These are phyloP conservation scores for Sebastes steindachneri DNA, from an alignment of 2,797 vertebrate species.

Conservation along the genomic window DNA sequence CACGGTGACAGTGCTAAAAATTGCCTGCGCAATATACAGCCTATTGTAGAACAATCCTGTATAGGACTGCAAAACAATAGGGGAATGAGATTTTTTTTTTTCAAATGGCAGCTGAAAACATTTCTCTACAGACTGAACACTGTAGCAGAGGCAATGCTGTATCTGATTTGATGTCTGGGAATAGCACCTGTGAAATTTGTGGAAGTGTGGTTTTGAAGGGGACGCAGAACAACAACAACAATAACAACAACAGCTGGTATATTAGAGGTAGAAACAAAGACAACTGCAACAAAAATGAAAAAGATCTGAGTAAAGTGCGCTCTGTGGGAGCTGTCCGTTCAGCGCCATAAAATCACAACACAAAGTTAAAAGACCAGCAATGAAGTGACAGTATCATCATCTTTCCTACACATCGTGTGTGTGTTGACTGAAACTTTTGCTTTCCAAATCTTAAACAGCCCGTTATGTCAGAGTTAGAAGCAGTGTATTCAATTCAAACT, in stretches of 20 bases:
- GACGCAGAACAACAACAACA: background rate
- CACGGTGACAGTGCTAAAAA: background rate
- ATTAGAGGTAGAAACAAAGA: background rate
- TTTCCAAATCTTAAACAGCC: background rate
- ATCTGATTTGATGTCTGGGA: background rate
- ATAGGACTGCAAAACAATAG: background rate
- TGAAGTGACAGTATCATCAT: background rate
- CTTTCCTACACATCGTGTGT: background rate
- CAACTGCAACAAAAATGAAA: background rate
- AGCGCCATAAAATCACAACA: constrained; percentile 11
- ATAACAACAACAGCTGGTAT: background rate
- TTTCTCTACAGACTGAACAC: background rate
- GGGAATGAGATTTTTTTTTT: background rate
- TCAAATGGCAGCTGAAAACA: background rate
- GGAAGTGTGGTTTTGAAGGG: background rate
- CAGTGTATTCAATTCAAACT: background rate
- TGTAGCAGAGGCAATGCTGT: background rate
- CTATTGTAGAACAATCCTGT: background rate
- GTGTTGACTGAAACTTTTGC: background rate
- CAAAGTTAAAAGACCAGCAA: background rate
- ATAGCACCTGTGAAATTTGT: background rate
- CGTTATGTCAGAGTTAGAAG: background rate
- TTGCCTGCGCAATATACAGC: background rate
- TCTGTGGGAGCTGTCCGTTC: constrained; percentile 21
- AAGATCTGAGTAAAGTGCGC: background rate